These are phyloP conservation scores for Copsychus sechellarum DNA, from an alignment of 2,113 vertebrate species.

Conservation along the genomic window DNA sequence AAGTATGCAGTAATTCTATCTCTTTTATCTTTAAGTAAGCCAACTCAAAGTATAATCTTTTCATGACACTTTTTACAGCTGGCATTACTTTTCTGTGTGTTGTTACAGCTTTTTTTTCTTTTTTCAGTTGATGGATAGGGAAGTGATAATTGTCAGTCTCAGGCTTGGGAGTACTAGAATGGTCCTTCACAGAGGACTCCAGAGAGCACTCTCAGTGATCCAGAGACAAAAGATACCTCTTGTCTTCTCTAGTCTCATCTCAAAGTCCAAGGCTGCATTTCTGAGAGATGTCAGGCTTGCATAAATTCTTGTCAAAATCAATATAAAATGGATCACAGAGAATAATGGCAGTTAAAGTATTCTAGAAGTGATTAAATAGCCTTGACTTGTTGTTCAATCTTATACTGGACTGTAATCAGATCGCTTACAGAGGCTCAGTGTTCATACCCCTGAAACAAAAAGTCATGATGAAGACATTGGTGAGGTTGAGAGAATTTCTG, in stretches of 20 bases:
- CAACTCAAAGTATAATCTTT: neutral
- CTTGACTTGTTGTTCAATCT: neutral
- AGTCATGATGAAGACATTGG: accelerated
- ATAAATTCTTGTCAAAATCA: neutral
- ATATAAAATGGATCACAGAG: neutral
- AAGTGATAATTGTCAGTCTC: neutral
- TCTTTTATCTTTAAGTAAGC: neutral
- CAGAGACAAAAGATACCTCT: neutral
- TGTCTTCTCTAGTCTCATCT: neutral
- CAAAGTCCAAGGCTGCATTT: neutral
- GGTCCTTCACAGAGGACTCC: neutral
- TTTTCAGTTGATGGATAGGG: neutral
- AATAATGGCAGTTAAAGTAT: neutral
- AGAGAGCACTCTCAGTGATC: neutral
- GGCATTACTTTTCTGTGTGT: neutral
- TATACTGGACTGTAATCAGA: too few relatives aligned
- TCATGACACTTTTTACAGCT: neutral
- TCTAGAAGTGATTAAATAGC: neutral
- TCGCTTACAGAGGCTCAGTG: neutral
- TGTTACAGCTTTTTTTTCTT: neutral
- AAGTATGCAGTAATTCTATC: neutral
- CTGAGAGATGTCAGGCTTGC: neutral
- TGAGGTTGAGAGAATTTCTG: neutral
- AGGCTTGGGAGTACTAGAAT: neutral
- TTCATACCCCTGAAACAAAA: neutral